phyloP scores from a whole-genome alignment of 2,888 invertebrate species.

The Lottia gigantea region DNA sequence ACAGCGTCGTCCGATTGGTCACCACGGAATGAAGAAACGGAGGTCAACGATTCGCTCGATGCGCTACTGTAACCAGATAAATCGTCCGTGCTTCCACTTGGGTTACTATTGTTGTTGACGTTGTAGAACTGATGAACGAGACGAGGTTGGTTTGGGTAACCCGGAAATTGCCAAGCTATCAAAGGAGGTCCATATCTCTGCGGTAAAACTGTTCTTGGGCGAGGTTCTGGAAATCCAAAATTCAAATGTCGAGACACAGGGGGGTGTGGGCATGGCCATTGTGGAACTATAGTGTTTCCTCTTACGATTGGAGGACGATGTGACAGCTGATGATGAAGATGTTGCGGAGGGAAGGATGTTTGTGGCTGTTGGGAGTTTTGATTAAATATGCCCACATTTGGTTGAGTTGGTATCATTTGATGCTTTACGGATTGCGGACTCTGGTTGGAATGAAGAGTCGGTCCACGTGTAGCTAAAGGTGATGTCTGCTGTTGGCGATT shows the following conservation, averaged over 20 bases:
- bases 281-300: background rate
- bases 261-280: slow-evolving; percentile 1
- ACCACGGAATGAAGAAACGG: too few species aligned
- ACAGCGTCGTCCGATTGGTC: too few species aligned
- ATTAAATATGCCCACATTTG: background rate
- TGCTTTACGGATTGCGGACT: too few species aligned
- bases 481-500: too few species aligned
- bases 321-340: background rate
- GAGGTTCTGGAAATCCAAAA: slow-evolving; percentile 1
- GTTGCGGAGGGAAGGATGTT: background rate
- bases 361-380: background rate
- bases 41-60: too few species aligned
- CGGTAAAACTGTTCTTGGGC: background rate
- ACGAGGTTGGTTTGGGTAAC: background rate
- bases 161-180: background rate
- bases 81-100: too few species aligned
- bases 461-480: too few species aligned
- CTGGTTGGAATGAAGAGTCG: too few species aligned
- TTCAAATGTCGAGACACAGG: background rate
- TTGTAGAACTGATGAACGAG: background rate
- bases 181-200: background rate
- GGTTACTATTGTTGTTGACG: background rate
- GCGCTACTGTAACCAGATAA: too few species aligned
- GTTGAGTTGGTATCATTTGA: background rate
- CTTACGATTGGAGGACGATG: background rate